Conservation (phyloP, 2,888 invertebrate species). For the Dynastes tityus region DNA sequence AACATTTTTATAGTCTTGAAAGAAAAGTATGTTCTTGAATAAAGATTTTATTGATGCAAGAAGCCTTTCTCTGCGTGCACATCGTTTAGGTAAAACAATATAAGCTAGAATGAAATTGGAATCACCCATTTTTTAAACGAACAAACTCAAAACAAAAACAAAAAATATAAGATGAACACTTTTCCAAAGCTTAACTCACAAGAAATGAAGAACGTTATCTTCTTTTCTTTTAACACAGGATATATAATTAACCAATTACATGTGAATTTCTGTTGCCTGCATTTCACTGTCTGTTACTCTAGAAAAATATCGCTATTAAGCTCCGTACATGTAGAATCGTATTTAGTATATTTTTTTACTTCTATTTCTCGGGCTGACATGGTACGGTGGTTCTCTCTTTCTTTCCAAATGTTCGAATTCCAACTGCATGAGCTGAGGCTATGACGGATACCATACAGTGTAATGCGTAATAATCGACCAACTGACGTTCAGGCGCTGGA, state of each 20-base stretch:
- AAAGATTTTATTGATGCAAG: no score
- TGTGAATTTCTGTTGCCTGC: neutral
- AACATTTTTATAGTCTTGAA: no score
- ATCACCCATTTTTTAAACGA: no score
- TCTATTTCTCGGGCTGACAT: neutral
- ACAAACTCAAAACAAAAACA: no score
- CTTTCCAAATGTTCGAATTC: slow-evolving; percentile 2
- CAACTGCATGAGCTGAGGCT: neutral
- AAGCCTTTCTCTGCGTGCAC: no score
- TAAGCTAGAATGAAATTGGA: no score
- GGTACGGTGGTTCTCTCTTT: neutral
- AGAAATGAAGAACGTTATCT: no score
- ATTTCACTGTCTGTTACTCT: neutral
- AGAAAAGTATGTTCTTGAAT: no score
- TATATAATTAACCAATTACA: slow-evolving; percentile 5
- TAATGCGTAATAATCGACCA: slow-evolving; percentile 28
- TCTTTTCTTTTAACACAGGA: neutral
- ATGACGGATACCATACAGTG: neutral
- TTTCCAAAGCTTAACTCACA: no score
- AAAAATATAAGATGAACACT: no score
- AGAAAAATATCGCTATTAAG: neutral
- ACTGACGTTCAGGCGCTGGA: slow-evolving; percentile 37
- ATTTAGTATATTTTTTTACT: neutral
- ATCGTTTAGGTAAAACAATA: no score
- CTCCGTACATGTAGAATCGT: neutral